A percentile compares a stretch with the other conserved stretches of the same genome.
phyloP scores from a whole-genome alignment of 2,888 invertebrate genomes.

The Choreutis nemorana region DNA sequence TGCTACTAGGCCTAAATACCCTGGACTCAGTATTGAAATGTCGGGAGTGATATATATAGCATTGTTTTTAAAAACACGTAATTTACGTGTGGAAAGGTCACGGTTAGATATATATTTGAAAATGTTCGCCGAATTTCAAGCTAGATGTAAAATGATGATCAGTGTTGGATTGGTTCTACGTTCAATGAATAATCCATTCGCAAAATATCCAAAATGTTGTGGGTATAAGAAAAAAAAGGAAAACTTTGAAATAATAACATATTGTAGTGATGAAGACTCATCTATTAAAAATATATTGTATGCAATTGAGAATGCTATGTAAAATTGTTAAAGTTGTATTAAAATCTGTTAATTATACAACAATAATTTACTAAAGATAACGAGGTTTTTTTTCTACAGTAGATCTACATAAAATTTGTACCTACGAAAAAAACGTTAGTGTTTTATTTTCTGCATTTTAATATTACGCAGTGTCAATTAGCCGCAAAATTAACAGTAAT shows the following conservation, averaged over 20 bases:
- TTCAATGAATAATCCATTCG: constrained; percentile 63
- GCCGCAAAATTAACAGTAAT: too few species aligned
- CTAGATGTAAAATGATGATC: constrained; percentile 38
- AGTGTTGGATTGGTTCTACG: constrained; percentile 51
- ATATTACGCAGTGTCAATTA: constrained; percentile 4
- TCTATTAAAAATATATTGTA: too few species aligned
- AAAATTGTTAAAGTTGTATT: too few species aligned
- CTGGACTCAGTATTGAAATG: constrained; percentile 52
- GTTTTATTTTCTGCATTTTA: constrained; percentile 6
- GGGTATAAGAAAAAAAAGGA: constrained; percentile 9
- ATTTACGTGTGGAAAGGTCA: constrained; percentile 27
- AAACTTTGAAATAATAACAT: too few species aligned
- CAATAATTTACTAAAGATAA: too few species aligned
- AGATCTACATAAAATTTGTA: too few species aligned
- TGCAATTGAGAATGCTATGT: too few species aligned
- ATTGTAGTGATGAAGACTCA: too few species aligned
- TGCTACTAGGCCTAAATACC: constrained; percentile 66
- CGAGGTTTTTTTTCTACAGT: too few species aligned
- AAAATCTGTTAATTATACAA: constrained; percentile 17
- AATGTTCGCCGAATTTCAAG: constrained; percentile 33
- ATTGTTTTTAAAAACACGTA: constrained; percentile 63
- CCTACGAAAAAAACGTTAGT: constrained; percentile 10
- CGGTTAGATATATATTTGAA: constrained; percentile 34
- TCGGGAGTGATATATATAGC: constrained; percentile 67
- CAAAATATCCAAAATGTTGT: constrained; percentile 44